Evolutionary conservation across 2,888 invertebrate genomes (phyloP).

Genomic region (Leptinotarsa juncta): DNA sequence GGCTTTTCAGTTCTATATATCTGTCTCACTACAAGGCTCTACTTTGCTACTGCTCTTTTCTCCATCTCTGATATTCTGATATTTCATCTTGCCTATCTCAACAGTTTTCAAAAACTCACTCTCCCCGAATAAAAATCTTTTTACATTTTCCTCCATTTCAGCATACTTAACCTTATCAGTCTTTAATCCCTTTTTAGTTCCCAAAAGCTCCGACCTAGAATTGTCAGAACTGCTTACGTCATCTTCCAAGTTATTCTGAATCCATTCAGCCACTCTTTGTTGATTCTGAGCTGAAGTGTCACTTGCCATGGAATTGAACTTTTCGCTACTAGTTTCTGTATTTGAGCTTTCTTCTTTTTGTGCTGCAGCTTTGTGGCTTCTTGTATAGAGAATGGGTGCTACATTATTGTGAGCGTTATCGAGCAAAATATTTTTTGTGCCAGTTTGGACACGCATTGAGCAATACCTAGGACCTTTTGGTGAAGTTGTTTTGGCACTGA

Average conservation of each 20-base stretch:
- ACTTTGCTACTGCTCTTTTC: slow-evolving; percentile 27
- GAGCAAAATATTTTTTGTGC: slow-evolving; percentile 82
- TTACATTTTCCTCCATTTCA: slow-evolving; percentile 83
- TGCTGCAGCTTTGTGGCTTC: slow-evolving; percentile 35
- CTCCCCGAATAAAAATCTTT: slow-evolving; percentile 73
- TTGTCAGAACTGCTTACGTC: slow-evolving; percentile 65
- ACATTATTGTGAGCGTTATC: slow-evolving; percentile 81
- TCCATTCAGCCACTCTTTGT: slow-evolving; percentile 79
- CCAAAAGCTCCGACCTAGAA: slow-evolving; percentile 56
- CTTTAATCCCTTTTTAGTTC: slow-evolving; percentile 49
- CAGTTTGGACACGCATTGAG: slow-evolving; percentile 80
- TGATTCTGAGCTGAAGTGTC: slow-evolving; percentile 57
- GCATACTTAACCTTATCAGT: slow-evolving; percentile 69
- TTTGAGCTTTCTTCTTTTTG: slow-evolving; percentile 41
- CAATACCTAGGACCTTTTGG: slow-evolving; percentile 77
- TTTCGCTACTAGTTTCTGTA: slow-evolving; percentile 46
- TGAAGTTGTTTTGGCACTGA: slow-evolving; percentile 51
- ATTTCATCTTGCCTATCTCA: slow-evolving; percentile 60
- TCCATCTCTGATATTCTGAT: slow-evolving; percentile 52
- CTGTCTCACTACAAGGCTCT: slow-evolving; percentile 49
- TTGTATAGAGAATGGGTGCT: slow-evolving; percentile 79
- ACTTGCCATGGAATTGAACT: slow-evolving; percentile 46
- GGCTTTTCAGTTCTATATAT: slow-evolving; percentile 44
- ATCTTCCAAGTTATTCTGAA: slow-evolving; percentile 73
- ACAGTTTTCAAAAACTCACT: slow-evolving; percentile 61